Evolutionary conservation across 92 coral and sea anemone genomes (phyloP), one percentile per base, ranked within the genome.

Genomic region (Phenganax marumi): DNA sequence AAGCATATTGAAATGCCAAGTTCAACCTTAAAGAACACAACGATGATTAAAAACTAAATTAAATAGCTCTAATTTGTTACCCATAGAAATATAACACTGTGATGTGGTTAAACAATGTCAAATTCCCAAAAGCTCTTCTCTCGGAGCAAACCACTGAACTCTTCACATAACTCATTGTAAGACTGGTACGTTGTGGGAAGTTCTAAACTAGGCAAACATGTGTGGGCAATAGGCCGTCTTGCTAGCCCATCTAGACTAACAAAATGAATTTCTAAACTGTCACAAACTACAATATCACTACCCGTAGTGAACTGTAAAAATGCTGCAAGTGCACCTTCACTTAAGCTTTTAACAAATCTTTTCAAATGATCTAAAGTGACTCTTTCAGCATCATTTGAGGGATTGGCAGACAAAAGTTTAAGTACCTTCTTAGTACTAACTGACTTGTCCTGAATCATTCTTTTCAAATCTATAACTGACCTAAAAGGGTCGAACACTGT

Each of bases 341-440:
- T 57, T 21, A 89, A 73, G 69, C 73, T 71, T 47, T 75, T 89
- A 7, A 83, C 70, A 79, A 77, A 87, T 70, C 60, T 78, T 50
- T 89, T 81, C 50, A 89, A 76, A 70, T 52, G 83, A 58, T 60
- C 85, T 19, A 86, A 86, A 17, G 63, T 49, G 55, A 86, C 80
- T 70, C 75, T 83, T 69, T 89, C 91, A 49, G 89, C 85, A n/a
- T 65, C 89, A 74, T 49, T 64, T 3, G 0, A 11, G 7, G 89
- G 89, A 1, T 77, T 55, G 1, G 85, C 88, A 17, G 89, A 86
- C 78, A 89, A 82, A 14, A 60, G 52, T 43, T 89, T 86, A 7
- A 89, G 23, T 14, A 89, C 78, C 84, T 89, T 89, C 80, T 89
- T 87, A 39, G 89, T 62, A 46, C 85, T 82, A 52, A 89, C 87